Evolutionary conservation across 1,140 invertebrate genomes (phyloP).

Genomic region (Formica exsecta): DNA sequence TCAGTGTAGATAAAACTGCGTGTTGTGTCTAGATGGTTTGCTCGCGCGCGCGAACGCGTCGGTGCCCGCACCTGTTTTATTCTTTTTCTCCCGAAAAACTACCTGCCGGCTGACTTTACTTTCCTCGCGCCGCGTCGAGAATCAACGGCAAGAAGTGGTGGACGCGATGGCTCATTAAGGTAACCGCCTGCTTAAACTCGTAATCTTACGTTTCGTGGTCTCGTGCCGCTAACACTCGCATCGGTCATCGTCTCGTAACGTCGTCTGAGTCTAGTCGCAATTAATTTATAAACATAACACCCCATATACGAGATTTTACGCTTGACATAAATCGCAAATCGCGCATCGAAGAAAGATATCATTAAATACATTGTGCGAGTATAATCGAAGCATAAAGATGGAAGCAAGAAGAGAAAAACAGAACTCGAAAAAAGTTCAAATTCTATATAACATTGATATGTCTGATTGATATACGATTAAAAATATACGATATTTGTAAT

Average conservation of each 20-base stretch:
- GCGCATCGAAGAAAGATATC: neutral
- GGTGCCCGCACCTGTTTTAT: constrained; percentile 60
- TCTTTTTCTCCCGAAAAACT: constrained; percentile 49
- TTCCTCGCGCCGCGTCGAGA: neutral
- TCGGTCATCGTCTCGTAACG: constrained; percentile 14
- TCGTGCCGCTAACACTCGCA: constrained; percentile 18
- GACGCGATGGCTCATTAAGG: constrained; percentile 16
- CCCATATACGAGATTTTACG: neutral
- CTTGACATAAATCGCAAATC: neutral
- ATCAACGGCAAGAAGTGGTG: neutral
- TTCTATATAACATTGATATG: neutral
- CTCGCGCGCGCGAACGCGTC: neutral
- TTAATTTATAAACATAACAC: neutral
- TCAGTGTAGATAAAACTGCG: constrained; percentile 63
- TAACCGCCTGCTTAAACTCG: neutral
- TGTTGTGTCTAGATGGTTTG: constrained; percentile 50
- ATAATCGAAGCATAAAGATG: neutral
- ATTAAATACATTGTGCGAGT: neutral
- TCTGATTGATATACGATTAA: too few species aligned
- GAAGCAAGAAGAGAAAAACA: neutral
- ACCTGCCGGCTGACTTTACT: constrained; percentile 49
- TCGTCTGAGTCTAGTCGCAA: neutral
- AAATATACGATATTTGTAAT: too few species aligned
- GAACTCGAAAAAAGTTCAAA: neutral
- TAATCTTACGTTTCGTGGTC: neutral